Evolutionary conservation across 2,888 invertebrate genomes (phyloP).

Genomic region (Carcina quercana): DNA sequence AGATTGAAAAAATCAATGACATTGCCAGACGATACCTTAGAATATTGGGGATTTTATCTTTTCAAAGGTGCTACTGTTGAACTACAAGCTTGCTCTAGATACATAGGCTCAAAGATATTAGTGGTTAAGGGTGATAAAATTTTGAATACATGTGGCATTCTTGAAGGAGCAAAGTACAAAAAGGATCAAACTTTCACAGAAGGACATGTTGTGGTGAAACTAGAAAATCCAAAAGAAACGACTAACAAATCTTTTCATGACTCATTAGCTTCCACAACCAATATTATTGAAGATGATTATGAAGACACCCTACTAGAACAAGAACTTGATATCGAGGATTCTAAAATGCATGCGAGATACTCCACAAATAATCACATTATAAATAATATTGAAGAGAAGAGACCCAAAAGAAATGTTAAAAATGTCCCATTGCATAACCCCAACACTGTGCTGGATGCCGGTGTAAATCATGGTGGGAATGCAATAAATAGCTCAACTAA

Average conservation of each 20-base stretch:
- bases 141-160: constrained; percentile 83
- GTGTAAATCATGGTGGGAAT: constrained; percentile 86
- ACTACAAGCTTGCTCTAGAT: constrained; percentile 86
- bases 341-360: neutral
- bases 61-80: constrained; percentile 85
- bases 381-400: constrained; percentile 11
- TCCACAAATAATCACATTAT: neutral
- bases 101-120: constrained; percentile 84
- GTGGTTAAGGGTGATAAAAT: constrained; percentile 87
- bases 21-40: constrained; percentile 88
- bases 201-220: constrained; percentile 66
- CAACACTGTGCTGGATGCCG: constrained; percentile 78
- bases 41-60: constrained; percentile 92
- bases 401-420: constrained; percentile 43
- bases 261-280: too few species aligned
- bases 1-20: constrained; percentile 87
- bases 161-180: constrained; percentile 81
- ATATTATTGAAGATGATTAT: too few species aligned
- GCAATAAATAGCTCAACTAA: constrained; percentile 71
- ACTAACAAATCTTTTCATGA: constrained; percentile 18
- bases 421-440: constrained; percentile 50
- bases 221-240: constrained; percentile 44
- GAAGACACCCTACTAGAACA: constrained; percentile 1
- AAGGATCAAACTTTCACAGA: constrained; percentile 75
- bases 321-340: constrained; percentile 8